Evolutionary conservation across 2,113 vertebrate genomes (phyloP), one percentile per base, ranked within the genome.

Genomic region (Marmota flaviventris): DNA sequence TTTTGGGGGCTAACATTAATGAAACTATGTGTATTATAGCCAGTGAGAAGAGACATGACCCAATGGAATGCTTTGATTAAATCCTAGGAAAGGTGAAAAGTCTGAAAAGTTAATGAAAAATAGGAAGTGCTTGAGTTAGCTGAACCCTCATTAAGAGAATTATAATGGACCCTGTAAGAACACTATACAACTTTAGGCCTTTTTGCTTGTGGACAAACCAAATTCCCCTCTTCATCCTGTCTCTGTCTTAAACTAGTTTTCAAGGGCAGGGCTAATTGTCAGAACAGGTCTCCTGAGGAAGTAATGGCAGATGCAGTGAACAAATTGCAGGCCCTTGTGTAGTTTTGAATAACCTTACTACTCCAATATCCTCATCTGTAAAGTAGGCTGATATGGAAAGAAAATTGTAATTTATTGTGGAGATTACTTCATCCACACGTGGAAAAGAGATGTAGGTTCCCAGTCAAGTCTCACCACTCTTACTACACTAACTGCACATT

Each of bases 261-360:
- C 5, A 70, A 18, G 2, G 5, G 0, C 4, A 42, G 4, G 10
- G 4, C 17, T 61, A 4, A 2, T 56, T 75, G n/a, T 39, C 34
- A 69, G 20, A 89, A 65, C 3, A 34, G 29, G 2, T 53, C 2
- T 37, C 10, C 17, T 83, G 76, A 34, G 27, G 42, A 37, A 89
- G 2, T n/a, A 70, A 27, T 4, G 12, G 25, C 42, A 94, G 11
- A 9, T 18, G 1, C 5, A 18, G 20, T 56, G 45, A n/a, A 58
- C 67, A 14, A 84, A 78, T 8, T 14, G 3, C 48, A 34, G 12
- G 8, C 65, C 27, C 5, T 72, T 72, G 58, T 86, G 39, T 63
- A 20, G 8, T 13, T 69, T 58, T 39, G 4, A 81, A 70, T 37
- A 76, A 77, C 1, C 1, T 70, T 5, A 72, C 0, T 32, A 4